phyloP scores from a whole-genome alignment of 2,797 vertebrate genomes.

The Sarcophilus harrisii region DNA sequence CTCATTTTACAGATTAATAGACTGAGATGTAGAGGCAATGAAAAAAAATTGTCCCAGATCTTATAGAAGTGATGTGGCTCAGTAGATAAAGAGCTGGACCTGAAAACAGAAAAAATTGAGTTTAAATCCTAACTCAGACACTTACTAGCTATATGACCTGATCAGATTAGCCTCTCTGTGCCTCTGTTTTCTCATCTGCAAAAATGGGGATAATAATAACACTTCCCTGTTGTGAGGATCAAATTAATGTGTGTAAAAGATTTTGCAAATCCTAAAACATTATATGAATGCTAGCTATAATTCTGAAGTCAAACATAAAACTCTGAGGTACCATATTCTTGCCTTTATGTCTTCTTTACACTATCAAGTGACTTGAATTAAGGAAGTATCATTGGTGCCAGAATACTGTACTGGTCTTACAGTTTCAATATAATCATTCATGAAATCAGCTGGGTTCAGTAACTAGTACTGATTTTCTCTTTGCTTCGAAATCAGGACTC shows the following conservation, averaged over 20 bases:
- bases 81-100: not conserved
- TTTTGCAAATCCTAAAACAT: not conserved
- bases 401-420: not conserved
- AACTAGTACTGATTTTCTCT: not conserved
- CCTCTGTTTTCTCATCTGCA: not conserved
- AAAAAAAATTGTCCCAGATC: not conserved
- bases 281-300: not conserved
- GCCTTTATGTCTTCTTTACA: not conserved
- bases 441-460: not conserved
- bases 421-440: not conserved
- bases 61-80: not conserved
- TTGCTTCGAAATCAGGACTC: not conserved
- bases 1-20: conserved; percentile 21
- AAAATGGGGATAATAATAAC: not conserved
- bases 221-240: not conserved
- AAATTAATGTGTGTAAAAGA: not conserved
- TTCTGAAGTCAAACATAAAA: not conserved
- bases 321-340: not conserved
- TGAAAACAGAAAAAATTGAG: not conserved
- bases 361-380: not conserved
- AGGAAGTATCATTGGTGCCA: not conserved
- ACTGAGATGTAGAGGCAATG: not conserved
- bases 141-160: not conserved
- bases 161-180: not conserved
- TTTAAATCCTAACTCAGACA: not conserved